phyloP scores from a whole-genome alignment of 37 sponge, comb jelly and placozoan species.

The Cladorhizidae sp. region DNA sequence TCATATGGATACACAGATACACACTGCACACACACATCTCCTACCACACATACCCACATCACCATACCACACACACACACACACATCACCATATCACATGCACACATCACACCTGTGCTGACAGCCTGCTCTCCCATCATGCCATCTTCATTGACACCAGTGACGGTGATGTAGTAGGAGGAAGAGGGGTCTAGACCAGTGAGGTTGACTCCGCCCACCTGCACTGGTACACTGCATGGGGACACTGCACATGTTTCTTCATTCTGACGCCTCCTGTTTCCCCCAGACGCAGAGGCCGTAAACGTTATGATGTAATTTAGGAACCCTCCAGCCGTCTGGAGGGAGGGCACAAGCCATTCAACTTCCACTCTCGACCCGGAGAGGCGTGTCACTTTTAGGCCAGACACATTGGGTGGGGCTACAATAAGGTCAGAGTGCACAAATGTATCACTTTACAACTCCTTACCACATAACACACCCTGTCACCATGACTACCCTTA shows the following conservation, averaged over 20 bases:
- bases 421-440: not conserved
- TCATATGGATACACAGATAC: not conserved
- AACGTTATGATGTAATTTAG: conserved; percentile 19
- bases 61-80: too few relatives aligned
- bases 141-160: conserved; percentile 14
- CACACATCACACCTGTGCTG: not conserved
- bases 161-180: conserved; percentile 5
- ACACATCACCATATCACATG: too few relatives aligned
- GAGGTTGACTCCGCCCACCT: conserved; percentile 13
- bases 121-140: not conserved
- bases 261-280: conserved; percentile 7
- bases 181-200: conserved; percentile 7
- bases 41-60: not conserved
- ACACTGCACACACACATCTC: not conserved
- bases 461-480: too few relatives aligned
- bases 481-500: not conserved
- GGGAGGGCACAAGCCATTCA: conserved; percentile 18
- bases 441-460: not conserved
- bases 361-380: not conserved
- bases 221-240: not conserved
- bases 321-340: conserved; percentile 30
- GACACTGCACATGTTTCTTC: not conserved
- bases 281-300: not conserved
- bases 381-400: not conserved
- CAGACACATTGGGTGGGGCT: not conserved